phyloP scores from a whole-genome alignment of 2,113 vertebrate species.

The Rhynchomys soricoides region DNA sequence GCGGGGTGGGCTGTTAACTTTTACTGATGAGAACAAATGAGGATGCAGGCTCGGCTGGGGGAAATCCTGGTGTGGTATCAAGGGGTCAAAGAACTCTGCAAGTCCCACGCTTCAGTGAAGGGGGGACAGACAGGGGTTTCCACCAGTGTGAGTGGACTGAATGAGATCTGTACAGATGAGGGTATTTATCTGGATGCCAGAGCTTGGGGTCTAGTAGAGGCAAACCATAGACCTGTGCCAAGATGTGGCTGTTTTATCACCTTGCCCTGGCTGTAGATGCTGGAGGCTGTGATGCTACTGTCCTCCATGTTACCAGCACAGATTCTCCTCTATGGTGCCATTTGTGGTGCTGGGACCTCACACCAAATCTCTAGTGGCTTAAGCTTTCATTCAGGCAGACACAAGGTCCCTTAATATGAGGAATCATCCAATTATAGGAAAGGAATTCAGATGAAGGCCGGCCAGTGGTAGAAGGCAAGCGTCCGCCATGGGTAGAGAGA shows the following conservation, averaged over 20 bases:
- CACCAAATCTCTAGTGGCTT: not conserved
- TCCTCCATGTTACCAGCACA: not conserved
- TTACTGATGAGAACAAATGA: slow-evolving; percentile 26
- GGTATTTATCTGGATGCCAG: not conserved
- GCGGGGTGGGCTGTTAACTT: slow-evolving; percentile 46
- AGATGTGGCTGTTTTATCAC: not conserved
- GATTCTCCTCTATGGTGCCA: not conserved
- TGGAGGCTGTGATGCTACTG: not conserved
- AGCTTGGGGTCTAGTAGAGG: not conserved
- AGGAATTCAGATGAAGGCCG: not conserved
- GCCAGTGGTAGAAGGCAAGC: not conserved
- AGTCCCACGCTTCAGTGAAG: not conserved
- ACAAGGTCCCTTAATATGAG: not conserved
- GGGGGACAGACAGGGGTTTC: not conserved
- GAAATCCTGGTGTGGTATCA: not conserved
- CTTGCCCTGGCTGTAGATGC: not conserved
- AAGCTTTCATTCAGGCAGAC: not conserved
- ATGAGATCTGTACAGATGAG: not conserved
- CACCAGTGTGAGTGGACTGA: not conserved
- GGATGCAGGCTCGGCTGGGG: not conserved
- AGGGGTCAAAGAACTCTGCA: not conserved
- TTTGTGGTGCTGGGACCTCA: not conserved
- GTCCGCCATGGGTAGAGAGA: not conserved
- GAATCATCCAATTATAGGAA: not conserved
- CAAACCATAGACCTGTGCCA: not conserved